These are phyloP conservation scores for Porites divaricata DNA, from an alignment of 92 coral and sea anemone genomes.

Conservation along the genomic window DNA sequence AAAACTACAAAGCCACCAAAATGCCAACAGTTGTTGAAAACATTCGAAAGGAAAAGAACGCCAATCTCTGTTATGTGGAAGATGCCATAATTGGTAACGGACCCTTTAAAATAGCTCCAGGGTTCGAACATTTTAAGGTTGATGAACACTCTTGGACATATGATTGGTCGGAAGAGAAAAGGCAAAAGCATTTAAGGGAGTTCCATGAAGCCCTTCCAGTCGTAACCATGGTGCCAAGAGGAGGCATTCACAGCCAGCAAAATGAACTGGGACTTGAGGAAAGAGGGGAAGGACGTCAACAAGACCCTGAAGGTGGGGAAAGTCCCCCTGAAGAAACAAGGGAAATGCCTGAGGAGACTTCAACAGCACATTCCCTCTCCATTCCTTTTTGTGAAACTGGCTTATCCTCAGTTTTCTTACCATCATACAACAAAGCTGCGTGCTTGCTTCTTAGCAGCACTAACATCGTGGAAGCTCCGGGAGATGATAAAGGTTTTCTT, in stretches of 20 bases:
- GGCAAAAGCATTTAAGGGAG: background rate
- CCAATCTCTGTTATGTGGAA: slow-evolving; percentile 20
- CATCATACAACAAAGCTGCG: slow-evolving; percentile 13
- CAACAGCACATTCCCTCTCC: background rate
- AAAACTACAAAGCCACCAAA: slow-evolving; percentile 41
- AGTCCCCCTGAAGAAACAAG: no score
- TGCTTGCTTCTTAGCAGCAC: background rate
- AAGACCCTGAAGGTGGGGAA: no score
- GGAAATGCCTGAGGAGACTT: no score
- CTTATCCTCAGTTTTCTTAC: slow-evolving; percentile 18
- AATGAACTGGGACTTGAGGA: no score
- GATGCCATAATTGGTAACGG: slow-evolving; percentile 43
- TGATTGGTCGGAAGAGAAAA: background rate
- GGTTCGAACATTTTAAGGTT: slow-evolving; percentile 13
- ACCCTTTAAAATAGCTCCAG: slow-evolving; percentile 30
- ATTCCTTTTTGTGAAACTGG: slow-evolving; percentile 33
- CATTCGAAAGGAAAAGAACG: slow-evolving; percentile 36
- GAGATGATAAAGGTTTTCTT: slow-evolving; percentile 34
- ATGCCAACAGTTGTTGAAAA: slow-evolving; percentile 57
- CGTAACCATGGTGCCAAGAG: background rate
- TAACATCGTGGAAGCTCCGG: slow-evolving; percentile 19
- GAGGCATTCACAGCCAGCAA: background rate
- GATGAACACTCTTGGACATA: slow-evolving; percentile 30
- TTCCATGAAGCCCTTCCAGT: background rate
- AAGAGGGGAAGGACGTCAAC: no score